phyloP scores from a whole-genome alignment of 2,113 vertebrate genomes.

The Amia ocellicauda region DNA sequence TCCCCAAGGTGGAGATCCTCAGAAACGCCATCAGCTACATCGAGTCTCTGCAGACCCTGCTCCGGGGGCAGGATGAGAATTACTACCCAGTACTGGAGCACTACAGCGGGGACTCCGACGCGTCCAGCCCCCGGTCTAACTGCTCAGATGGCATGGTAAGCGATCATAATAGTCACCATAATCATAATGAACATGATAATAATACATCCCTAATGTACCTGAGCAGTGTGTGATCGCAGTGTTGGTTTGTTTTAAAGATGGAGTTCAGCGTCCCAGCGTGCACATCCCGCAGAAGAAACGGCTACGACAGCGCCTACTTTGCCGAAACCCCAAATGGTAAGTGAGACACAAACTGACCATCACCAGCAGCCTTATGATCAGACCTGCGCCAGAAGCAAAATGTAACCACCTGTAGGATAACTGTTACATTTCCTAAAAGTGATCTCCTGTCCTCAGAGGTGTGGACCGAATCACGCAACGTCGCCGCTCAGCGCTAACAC shows the following conservation, averaged over 20 bases:
- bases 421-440: no score
- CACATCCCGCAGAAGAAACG: constrained; percentile 67
- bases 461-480: no score
- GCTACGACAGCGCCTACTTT: constrained; percentile 82
- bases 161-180: neutral
- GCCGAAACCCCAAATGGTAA: constrained; percentile 75
- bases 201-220: no score
- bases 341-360: no score
- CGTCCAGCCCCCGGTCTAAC: constrained; percentile 92
- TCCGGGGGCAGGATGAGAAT: constrained; percentile 82
- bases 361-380: no score
- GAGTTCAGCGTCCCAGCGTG: constrained; percentile 82
- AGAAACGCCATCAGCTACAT: constrained; percentile 98
- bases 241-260: constrained; percentile 68
- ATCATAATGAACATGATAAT: no score
- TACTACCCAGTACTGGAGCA: constrained; percentile 83
- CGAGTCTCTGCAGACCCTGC: constrained; percentile 89
- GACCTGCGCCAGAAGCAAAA: no score
- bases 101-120: constrained; percentile 91
- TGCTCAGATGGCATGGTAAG: constrained; percentile 98
- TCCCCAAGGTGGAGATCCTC: constrained; percentile 97
- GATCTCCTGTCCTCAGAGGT: no score
- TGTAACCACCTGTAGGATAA: no score
- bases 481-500: no score
- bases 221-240: no score